Percentiles rank a stretch among this genome's conserved stretches.
These are phyloP conservation scores for Tolypeutes matacus DNA, from an alignment of 2,797 vertebrate genomes.

Conservation along the genomic window DNA sequence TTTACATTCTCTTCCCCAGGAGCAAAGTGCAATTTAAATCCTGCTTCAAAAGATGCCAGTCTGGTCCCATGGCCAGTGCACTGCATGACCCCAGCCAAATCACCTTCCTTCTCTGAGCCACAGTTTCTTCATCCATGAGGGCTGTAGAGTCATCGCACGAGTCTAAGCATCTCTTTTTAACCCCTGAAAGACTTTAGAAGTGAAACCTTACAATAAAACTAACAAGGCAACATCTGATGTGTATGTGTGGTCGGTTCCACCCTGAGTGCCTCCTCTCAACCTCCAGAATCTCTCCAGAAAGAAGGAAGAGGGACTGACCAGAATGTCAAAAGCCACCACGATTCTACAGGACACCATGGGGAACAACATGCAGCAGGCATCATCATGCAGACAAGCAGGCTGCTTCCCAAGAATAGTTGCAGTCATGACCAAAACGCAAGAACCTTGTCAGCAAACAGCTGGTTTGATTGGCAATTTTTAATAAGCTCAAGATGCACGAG, in stretches of 20 bases:
- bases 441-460: constrained; percentile 68
- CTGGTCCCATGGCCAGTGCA: neutral
- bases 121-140: neutral
- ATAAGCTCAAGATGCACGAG: constrained; percentile 48
- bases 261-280: neutral
- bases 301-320: neutral
- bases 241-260: neutral
- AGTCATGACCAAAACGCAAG: constrained; percentile 8
- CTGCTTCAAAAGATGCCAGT: neutral
- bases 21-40: neutral
- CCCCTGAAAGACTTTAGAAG: neutral
- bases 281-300: neutral
- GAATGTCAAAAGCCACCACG: neutral
- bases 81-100: neutral
- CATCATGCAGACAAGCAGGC: constrained; percentile 35
- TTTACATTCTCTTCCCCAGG: neutral
- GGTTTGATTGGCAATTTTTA: constrained; percentile 62
- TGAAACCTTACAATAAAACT: neutral
- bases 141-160: neutral
- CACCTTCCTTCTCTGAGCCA: neutral
- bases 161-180: neutral
- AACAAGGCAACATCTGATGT: neutral
- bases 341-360: neutral
- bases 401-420: constrained; percentile 23
- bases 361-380: neutral